These are phyloP conservation scores for Coregonus sp. DNA, from an alignment of 2,797 vertebrate species.

Conservation along the genomic window DNA sequence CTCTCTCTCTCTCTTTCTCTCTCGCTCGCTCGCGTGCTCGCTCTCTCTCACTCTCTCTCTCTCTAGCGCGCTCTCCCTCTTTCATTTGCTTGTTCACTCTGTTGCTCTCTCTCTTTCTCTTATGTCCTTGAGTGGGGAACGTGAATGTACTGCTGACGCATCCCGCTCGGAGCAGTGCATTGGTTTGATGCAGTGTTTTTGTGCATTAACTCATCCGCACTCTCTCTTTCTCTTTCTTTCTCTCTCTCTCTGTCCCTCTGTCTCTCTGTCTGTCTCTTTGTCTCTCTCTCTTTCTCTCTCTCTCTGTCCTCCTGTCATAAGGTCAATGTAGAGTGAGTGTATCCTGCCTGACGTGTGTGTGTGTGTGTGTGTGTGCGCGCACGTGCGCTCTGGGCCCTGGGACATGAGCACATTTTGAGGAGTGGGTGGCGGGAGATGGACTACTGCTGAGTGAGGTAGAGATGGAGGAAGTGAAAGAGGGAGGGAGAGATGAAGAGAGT, in stretches of 20 bases:
- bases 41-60: no score
- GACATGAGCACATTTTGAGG: conserved; percentile 57
- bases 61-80: conserved; percentile 66
- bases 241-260: conserved; percentile 37
- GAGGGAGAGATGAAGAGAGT: no score
- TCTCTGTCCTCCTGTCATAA: conserved; percentile 6
- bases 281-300: conserved; percentile 38
- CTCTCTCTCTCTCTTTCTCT: no score
- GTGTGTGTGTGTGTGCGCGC: neutral
- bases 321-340: no score
- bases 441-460: conserved; percentile 18
- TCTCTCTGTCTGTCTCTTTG: conserved; percentile 47
- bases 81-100: conserved; percentile 66
- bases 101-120: conserved; percentile 71
- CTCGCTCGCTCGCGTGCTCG: no score
- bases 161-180: conserved; percentile 81
- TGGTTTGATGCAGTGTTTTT: conserved; percentile 86
- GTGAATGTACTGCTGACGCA: conserved; percentile 90
- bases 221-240: conserved; percentile 25
- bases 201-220: conserved; percentile 75
- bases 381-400: conserved; percentile 18
- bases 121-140: conserved; percentile 84
- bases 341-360: conserved; percentile 5
- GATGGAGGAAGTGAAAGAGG: neutral
- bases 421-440: conserved; percentile 50